These are phyloP conservation scores for Plutomurus gul DNA, from an alignment of 1,140 invertebrate species.

Conservation along the genomic window DNA sequence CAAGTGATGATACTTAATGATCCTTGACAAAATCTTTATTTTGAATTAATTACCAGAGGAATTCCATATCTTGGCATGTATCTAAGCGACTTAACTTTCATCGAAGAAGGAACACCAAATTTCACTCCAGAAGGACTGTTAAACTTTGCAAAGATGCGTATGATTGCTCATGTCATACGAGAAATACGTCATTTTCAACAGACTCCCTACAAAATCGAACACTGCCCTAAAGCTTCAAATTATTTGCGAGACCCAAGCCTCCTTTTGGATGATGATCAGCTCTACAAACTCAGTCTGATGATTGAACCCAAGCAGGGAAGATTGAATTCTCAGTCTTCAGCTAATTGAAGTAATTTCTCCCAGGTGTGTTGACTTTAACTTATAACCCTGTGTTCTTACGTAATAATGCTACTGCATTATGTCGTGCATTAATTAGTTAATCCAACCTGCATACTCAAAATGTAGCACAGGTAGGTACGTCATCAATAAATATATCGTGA, in stretches of 20 bases:
- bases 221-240: constrained; percentile 62
- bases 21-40: no score
- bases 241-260: constrained; percentile 80
- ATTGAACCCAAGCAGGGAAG: constrained; percentile 78
- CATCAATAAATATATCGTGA: not conserved
- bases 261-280: constrained; percentile 78
- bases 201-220: constrained; percentile 75
- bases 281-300: constrained; percentile 80
- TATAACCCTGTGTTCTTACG: not conserved
- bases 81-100: constrained; percentile 88
- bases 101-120: constrained; percentile 92
- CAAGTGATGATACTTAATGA: no score
- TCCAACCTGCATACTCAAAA: no score
- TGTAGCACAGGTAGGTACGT: no score
- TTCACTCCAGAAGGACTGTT: constrained; percentile 88
- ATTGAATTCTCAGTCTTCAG: constrained; percentile 58
- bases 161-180: constrained; percentile 92
- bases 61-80: constrained; percentile 68
- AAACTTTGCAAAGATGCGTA: constrained; percentile 96
- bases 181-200: constrained; percentile 92
- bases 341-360: not conserved
- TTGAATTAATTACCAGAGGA: no score
- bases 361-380: not conserved
- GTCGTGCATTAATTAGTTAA: no score
- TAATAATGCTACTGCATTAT: not conserved